Base-by-base conservation (phyloP, 1,140 invertebrate species). In the Anastrepha ludens region DNA sequence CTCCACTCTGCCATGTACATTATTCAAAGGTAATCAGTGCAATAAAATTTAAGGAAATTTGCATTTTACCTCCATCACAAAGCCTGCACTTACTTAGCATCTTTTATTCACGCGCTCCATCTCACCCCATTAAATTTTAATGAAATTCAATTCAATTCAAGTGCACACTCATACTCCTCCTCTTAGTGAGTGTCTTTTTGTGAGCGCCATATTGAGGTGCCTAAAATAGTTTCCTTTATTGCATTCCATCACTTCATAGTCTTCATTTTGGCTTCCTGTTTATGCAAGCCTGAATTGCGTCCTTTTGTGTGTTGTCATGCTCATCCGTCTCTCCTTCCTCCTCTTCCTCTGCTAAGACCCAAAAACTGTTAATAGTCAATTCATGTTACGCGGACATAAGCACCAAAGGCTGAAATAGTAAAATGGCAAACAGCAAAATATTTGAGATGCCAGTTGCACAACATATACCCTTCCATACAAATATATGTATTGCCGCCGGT, bases 1-100 rank as follows among this genome's bases (percentile, higher is more conserved):
- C 64, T 11, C 20, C 3, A 67, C 5, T 11, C 64, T 39, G 50
- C 11, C 9, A 8, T 17, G 65, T 47, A 17, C 67, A 44, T n/a
- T 41, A 74, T 74, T 74, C 67, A 74, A 41, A 41, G 67, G 67
- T 41, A 74, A 74, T 74, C 39, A 74, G 13, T 74, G 41, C 39
- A 47, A 15, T 11, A 41, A 74, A 41, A 74, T 74, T 74, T 47
- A 39, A 44, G 17, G 67, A 13, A 74, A 44, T 44, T 44, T 44
- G 39, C 41, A 44, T 44, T 74, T n/a, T 41, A 15, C 39, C 44
- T 74, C 15, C 67, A 8, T 15, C 41, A 74, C 67, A 74, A 44
- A 74, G 67, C 13, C 13, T 74, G 39, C 41, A 5, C 67, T 41
- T 74, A 29, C 3, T 41, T 44, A 3, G 39, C 1, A 6, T 74